A percentile compares a stretch with the other conserved stretches of the same genome.
These are phyloP conservation scores for Ammospiza caudacuta DNA, from an alignment of 2,113 vertebrate genomes.

Conservation along the genomic window DNA sequence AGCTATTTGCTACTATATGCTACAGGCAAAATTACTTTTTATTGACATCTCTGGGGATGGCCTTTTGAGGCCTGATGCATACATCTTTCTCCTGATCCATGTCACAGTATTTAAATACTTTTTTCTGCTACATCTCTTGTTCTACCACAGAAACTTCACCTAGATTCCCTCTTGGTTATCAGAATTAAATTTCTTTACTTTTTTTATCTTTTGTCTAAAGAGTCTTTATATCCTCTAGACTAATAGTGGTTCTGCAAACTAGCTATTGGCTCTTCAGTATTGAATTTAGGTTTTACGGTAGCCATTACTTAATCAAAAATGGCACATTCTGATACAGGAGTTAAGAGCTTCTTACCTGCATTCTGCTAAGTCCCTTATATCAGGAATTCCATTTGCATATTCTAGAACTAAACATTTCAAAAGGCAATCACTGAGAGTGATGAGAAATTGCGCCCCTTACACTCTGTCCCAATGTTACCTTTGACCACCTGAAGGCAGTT, in stretches of 20 bases:
- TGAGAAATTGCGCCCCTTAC: neutral
- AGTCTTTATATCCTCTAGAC: neutral
- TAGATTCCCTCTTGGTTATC: neutral
- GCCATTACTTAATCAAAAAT: neutral
- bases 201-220: neutral
- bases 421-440: neutral
- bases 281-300: neutral
- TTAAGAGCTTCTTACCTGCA: neutral
- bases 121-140: neutral
- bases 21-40: neutral
- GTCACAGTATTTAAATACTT: neutral
- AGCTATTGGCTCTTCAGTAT: neutral
- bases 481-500: slow-evolving; percentile 11
- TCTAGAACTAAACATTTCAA: neutral
- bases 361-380: neutral
- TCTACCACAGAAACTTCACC: neutral
- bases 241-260: neutral
- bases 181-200: neutral
- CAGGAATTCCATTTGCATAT: neutral
- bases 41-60: neutral
- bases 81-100: neutral
- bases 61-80: neutral
- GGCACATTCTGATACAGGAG: neutral
- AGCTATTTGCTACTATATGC: neutral
- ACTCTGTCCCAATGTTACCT: neutral